A percentile compares a stretch with the other conserved stretches of the same genome.
Conservation (phyloP, 2,797 vertebrate genomes). For the Brachyrhaphis roseni region DNA sequence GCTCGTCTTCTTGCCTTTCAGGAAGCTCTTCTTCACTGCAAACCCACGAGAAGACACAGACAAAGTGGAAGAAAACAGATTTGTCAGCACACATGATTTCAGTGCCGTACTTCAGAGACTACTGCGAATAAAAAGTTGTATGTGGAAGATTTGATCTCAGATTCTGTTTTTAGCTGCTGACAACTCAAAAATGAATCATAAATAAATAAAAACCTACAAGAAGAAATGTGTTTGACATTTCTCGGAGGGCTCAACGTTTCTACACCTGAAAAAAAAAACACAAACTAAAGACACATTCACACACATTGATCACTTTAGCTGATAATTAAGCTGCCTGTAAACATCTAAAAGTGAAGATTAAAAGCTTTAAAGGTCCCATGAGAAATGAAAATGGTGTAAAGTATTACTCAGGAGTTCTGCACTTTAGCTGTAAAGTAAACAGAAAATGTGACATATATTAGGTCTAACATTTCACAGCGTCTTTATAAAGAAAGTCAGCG, state of each 20-base stretch:
- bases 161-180: not conserved
- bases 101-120: not conserved
- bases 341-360: not conserved
- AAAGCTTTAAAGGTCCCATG: conserved; percentile 1
- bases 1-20: conserved; percentile 88
- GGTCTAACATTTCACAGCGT: not conserved
- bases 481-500: not conserved
- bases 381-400: not conserved
- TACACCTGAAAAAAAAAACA: conserved; percentile 1
- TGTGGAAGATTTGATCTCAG: not conserved
- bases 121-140: not conserved
- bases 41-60: not conserved
- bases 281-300: not conserved
- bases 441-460: not conserved
- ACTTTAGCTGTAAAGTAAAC: not conserved
- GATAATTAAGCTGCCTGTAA: conserved; percentile 1
- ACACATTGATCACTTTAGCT: not conserved
- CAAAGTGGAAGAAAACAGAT: not conserved
- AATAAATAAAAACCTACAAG: conserved; percentile 5
- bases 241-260: conserved; percentile 1
- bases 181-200: not conserved
- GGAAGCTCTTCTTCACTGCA: conserved; percentile 89
- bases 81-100: conserved; percentile 1
- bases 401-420: not conserved
- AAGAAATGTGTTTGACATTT: not conserved